Percentiles rank a stretch among this genome's conserved stretches.
Evolutionary conservation across 2,113 vertebrate genomes (phyloP).

Genomic region (Leptosomus discolor): DNA sequence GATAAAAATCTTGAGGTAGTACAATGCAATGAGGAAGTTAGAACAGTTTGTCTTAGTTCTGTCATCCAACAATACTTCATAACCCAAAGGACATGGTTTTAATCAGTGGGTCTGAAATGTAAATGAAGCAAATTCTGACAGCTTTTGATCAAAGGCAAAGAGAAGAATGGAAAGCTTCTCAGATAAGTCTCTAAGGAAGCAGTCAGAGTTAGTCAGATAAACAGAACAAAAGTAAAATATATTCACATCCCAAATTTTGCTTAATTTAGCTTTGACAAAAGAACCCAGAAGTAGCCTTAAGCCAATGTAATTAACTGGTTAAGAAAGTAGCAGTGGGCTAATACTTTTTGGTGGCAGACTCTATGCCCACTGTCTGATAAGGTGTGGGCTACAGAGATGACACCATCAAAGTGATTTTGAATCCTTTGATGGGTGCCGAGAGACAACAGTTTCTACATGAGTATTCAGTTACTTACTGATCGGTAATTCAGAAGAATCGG

Average conservation of each 20-base stretch:
- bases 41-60: conserved; percentile 35
- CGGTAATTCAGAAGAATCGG: conserved; percentile 30
- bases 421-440: conserved; percentile 3
- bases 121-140: conserved; percentile 67
- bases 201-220: conserved; percentile 54
- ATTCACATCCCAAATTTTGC: conserved; percentile 16
- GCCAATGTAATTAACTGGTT: conserved; percentile 4
- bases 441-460: conserved; percentile 8
- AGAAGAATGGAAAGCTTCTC: conserved; percentile 35
- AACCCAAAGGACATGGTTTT: conserved; percentile 52
- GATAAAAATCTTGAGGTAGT: neutral
- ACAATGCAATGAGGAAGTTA: neutral
- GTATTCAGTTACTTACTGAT: conserved; percentile 44
- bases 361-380: neutral
- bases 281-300: conserved; percentile 24
- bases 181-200: conserved; percentile 46
- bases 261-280: conserved; percentile 33
- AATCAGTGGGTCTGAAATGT: conserved; percentile 57
- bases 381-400: neutral
- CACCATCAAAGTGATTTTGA: conserved; percentile 47
- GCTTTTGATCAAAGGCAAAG: conserved; percentile 59
- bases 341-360: neutral
- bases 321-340: neutral
- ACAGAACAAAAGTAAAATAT: conserved; percentile 56
- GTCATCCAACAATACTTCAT: conserved; percentile 39